Base-by-base conservation (phyloP, 2,888 invertebrate genomes). In the Ennomos quercinarius region DNA sequence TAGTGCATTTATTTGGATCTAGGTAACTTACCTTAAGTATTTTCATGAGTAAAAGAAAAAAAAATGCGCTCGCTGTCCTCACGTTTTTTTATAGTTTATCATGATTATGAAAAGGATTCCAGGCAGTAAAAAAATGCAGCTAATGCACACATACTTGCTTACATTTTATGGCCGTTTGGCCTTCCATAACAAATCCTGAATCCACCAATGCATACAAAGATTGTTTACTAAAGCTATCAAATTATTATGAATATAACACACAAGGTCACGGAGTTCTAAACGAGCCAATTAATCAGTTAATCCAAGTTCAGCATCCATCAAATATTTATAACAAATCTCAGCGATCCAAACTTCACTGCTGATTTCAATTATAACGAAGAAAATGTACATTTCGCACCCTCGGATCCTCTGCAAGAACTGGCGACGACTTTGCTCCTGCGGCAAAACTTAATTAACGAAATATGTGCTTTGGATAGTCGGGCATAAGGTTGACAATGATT, bases 371-470 rank as follows among this genome's bases (percentile, higher is more conserved):
- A 87, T 83, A 78, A 84, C 78, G 80, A 78, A 77, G 84, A 82
- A 85, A 86, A 80, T 79, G 77, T 78, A 86, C 84, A 85, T 81
- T 90, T 91, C 87, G 86, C 91, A 91, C 91, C 91, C 91, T 87
- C 83, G 81, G 84, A 81, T 81, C 81, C 83, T 83, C 81, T 83
- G 81, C 84, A 84, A 88, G 86, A 86, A 86, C 86, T 83, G 84
- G 80, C 83, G 81, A 80, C 84, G 86, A 71, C 86, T 89, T 87
- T 88, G 87, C 86, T 89, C 87, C 89, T 91, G 91, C 91, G 91
- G 89, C 90, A 92, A 75, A 81, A 63, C 42, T 48, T 10, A n/a
- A 39, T 0, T 74, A 63, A 1, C 1, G 17, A n/a, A 82, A 78
- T 75, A 56, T 66, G 52, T 34, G 60, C 77, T 67, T 49, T 81